Conservation (phyloP, 2,888 invertebrate species). For the Selenia dentaria region DNA sequence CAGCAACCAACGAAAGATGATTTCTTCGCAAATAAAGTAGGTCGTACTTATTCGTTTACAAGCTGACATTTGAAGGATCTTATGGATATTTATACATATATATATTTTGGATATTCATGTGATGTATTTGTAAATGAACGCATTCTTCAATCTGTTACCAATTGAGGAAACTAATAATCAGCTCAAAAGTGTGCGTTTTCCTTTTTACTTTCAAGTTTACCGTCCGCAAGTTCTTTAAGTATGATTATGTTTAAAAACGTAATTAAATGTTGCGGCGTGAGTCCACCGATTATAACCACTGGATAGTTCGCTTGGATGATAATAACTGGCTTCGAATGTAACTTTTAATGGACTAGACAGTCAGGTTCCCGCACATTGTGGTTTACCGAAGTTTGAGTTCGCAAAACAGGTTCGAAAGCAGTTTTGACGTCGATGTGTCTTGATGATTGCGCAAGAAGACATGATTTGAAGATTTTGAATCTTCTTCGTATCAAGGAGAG, state of each 20-base stretch:
- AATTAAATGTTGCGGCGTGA: conserved; percentile 30
- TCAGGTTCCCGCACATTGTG: conserved; percentile 36
- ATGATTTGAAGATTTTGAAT: conserved; percentile 51
- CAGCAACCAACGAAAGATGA: no score
- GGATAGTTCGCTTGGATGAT: conserved; percentile 32
- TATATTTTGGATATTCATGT: no score
- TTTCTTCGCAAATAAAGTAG: no score
- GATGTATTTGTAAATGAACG: not conserved
- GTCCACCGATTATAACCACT: conserved; percentile 26
- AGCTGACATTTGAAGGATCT: conserved; percentile 1
- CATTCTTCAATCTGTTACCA: conserved; percentile 18
- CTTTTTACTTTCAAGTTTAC: conserved; percentile 18
- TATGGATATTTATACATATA: no score
- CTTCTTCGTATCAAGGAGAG: no score
- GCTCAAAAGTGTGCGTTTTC: conserved; percentile 9
- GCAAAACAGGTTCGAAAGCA: conserved; percentile 31
- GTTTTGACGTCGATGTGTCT: conserved; percentile 35
- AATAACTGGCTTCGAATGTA: conserved; percentile 38
- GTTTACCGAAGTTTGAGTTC: conserved; percentile 37
- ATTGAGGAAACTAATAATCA: conserved; percentile 17
- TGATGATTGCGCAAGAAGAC: conserved; percentile 43
- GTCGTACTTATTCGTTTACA: no score
- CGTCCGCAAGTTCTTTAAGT: conserved; percentile 30
- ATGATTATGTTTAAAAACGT: conserved; percentile 29
- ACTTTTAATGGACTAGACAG: conserved; percentile 39